These are phyloP conservation scores for Heterodera schachtii DNA, from an alignment of 1,140 invertebrate genomes.

Conservation along the genomic window DNA sequence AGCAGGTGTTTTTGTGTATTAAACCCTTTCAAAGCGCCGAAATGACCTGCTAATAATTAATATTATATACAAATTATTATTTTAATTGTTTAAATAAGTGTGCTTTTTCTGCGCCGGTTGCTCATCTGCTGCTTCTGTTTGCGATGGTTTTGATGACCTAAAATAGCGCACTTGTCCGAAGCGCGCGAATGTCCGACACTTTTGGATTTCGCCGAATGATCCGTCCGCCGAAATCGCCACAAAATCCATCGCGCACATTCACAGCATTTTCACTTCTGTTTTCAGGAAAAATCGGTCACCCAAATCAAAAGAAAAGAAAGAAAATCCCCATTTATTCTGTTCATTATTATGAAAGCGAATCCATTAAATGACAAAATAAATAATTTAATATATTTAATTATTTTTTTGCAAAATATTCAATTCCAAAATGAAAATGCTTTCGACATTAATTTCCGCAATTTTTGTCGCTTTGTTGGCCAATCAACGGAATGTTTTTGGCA, in stretches of 20 bases:
- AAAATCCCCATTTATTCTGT: background rate
- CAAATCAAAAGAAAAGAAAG: background rate
- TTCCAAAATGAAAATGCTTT: background rate
- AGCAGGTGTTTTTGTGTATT: too few species aligned
- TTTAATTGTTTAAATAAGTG: too few species aligned
- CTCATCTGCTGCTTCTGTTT: too few species aligned
- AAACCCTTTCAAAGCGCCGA: too few species aligned
- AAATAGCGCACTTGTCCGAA: background rate
- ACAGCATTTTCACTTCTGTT: background rate
- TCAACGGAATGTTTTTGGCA: constrained; percentile 22
- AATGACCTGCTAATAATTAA: too few species aligned
- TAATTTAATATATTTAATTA: too few species aligned
- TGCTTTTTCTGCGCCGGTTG: too few species aligned
- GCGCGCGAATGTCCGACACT: background rate
- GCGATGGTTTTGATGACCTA: background rate
- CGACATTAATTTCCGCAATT: background rate
- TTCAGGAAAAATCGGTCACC: constrained; percentile 2
- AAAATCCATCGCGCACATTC: background rate
- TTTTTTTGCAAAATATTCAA: too few species aligned
- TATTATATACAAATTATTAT: too few species aligned
- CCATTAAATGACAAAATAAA: too few species aligned
- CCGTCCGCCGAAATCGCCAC: background rate
- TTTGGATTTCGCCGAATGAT: background rate
- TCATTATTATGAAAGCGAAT: too few species aligned
- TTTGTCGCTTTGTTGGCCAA: background rate